Evolutionary conservation across 2,888 invertebrate species (phyloP), one percentile per base, ranked within the genome.

Genomic region (Blera fallax): DNA sequence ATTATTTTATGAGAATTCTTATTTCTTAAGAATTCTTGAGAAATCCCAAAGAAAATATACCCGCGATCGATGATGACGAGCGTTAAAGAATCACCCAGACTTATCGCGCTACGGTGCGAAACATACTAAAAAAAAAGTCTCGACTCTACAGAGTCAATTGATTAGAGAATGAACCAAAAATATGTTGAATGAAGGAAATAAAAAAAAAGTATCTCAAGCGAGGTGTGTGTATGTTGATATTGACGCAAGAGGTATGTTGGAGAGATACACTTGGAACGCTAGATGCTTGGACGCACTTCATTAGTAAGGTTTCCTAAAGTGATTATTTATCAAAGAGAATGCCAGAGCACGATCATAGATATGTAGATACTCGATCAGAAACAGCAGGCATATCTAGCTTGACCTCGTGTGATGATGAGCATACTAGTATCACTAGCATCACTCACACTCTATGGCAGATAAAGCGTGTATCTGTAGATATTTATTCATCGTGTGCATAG

Each of bases 41-140:
- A 27, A 65, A 45, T 27, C 34, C 34, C n/a, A 18, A 24, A 3
- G 14, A 40, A 77, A 77, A 58, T 77, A n/a, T 29, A 58, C 52
- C 27, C 69, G 43, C 60, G 24, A n/a, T 40, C 29, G 29, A 43
- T 34, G 24, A 74, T 48, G 21, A 48, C 60, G 37, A 21, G 43
- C 32, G 48, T 40, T 21, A 14, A 60, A 60, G 50, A 50, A 37
- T 62, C 50, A 60, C 58, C 29, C 73, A 54, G 73, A 60, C 76
- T 67, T 52, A 60, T 62, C 29, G 73, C 24, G 18, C 48, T 34
- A 67, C 72, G 48, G 60, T 54, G 62, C 45, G 54, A 48, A 56
- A 64, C 67, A 16, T 32, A 83, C 79, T 73, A 50, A 83, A 73
- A 40, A 32, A 58, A 70, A 45, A 43, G 8, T 27, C 37, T 48